Conservation (phyloP, 2,888 invertebrate species). For the Eucriotettix oculatus region DNA sequence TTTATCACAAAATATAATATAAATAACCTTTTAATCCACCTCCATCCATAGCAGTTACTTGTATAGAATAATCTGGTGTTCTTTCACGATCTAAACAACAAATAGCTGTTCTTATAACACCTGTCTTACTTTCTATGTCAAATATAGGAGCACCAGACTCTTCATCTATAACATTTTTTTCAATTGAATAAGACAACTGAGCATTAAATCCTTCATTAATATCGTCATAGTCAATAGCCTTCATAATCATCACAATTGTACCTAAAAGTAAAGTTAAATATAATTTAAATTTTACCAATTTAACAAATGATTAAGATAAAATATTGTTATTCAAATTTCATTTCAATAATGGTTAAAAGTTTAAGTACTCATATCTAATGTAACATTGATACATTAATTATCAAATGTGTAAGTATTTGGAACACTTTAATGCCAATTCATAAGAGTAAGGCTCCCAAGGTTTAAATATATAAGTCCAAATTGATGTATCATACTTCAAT, state of each 20-base stretch:
- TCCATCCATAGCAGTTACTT: constrained; percentile 32
- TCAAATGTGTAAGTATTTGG: too few relatives aligned
- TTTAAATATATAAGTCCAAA: too few relatives aligned
- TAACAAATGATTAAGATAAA: too few relatives aligned
- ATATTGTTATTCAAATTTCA: too few relatives aligned
- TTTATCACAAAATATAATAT: too few relatives aligned
- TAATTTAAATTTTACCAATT: too few relatives aligned
- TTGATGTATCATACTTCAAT: too few relatives aligned
- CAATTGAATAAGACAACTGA: constrained; percentile 35
- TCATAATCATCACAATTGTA: constrained; percentile 35
- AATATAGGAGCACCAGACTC: constrained; percentile 34
- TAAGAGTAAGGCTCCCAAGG: too few relatives aligned
- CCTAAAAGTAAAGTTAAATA: constrained; percentile 20
- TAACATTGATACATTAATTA: too few relatives aligned
- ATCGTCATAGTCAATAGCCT: constrained; percentile 37
- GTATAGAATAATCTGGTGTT: constrained; percentile 32
- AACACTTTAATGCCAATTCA: too few relatives aligned
- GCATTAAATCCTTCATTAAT: constrained; percentile 37
- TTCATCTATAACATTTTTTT: constrained; percentile 35
- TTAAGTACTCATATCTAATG: too few relatives aligned
- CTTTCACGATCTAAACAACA: constrained; percentile 31
- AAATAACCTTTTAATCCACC: constrained; percentile 28
- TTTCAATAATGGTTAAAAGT: too few relatives aligned
- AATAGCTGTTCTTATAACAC: constrained; percentile 32
- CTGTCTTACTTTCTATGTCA: constrained; percentile 33